Base-by-base conservation (phyloP, 2,888 invertebrate species). In the Anarsia innoxiella region DNA sequence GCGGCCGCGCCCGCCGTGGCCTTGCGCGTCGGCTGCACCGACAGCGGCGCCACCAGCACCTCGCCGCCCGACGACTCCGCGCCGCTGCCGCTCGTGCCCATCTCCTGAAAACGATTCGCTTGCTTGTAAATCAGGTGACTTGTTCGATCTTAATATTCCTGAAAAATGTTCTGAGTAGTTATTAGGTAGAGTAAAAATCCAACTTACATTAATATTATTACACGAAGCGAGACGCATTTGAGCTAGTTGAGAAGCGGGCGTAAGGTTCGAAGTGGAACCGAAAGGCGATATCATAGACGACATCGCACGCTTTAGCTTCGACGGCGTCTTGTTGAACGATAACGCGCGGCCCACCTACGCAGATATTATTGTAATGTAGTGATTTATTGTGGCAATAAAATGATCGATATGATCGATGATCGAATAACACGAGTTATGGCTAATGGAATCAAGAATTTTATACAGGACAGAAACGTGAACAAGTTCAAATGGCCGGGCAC, bases 291-390 rank as follows among this genome's bases (percentile, higher is more conserved):
- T 95, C 92, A 96, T 95, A 28, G 95, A 94, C 12, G 97, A 97
- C 75, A 97, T 93, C 16, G 97, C 96, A 40, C 97, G 89, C 78
- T 96, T 96, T 58, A 97, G 79, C 74, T 95, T 95, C 48, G 93
- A 94, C 33, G 97, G 97, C 15, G 97, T 97, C 82, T 96, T 95
- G 78, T 95, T 96, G 80, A 97, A 96, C 48, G 96, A 97, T 66
- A 97, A 93, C 49, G 97, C 97, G 52, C 97, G 90, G 36, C 95
- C 95, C 53, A 97, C 95, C 89, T 89, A 51, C 39, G 31, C 19
- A 19, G 19, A 19, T 19, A n/a, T n/a, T n/a, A n/a, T n/a, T n/a
- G n/a, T n/a, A n/a, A n/a, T n/a, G n/a, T n/a, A n/a, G n/a, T n/a
- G n/a, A n/a, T n/a, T n/a, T n/a, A n/a, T n/a, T n/a, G n/a, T n/a